A percentile compares a stretch with the other conserved stretches of the same genome.
Evolutionary conservation across 2,113 vertebrate species (phyloP).

Genomic region (Malurus elegans): DNA sequence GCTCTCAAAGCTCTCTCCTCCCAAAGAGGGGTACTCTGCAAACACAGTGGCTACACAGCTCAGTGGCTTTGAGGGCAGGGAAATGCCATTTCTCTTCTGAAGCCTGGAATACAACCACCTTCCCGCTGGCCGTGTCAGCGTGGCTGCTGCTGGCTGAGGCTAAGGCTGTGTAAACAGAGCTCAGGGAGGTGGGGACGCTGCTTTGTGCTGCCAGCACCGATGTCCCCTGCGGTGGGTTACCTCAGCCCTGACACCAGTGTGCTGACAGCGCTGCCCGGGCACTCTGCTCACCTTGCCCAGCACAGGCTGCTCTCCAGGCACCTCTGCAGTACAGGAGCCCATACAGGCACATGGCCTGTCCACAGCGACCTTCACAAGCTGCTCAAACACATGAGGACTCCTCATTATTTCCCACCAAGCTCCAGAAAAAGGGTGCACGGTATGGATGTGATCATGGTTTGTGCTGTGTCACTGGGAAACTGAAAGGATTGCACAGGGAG

Average conservation of each 20-base stretch:
- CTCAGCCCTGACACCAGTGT: neutral
- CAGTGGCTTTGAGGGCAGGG: neutral
- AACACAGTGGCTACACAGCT: neutral
- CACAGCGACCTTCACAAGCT: neutral
- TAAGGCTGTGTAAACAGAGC: neutral
- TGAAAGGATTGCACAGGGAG: neutral
- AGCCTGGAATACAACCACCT: neutral
- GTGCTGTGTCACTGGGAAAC: neutral
- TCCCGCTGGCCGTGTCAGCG: accelerated
- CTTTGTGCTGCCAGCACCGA: neutral
- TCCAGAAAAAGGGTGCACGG: neutral
- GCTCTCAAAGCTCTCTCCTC: neutral
- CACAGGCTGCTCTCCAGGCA: neutral
- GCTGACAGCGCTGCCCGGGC: neutral
- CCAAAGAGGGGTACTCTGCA: neutral
- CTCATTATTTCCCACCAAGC: neutral
- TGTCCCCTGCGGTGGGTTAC: accelerated
- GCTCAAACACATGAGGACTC: neutral
- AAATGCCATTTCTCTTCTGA: neutral
- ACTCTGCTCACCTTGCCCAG: neutral
- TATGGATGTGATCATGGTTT: neutral
- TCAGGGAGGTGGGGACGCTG: accelerated
- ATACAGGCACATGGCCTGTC: accelerated
- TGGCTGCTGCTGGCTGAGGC: accelerated
- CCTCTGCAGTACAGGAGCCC: accelerated